Evolutionary conservation across 2,797 vertebrate genomes (phyloP).

Genomic region (Coendou prehensilis): DNA sequence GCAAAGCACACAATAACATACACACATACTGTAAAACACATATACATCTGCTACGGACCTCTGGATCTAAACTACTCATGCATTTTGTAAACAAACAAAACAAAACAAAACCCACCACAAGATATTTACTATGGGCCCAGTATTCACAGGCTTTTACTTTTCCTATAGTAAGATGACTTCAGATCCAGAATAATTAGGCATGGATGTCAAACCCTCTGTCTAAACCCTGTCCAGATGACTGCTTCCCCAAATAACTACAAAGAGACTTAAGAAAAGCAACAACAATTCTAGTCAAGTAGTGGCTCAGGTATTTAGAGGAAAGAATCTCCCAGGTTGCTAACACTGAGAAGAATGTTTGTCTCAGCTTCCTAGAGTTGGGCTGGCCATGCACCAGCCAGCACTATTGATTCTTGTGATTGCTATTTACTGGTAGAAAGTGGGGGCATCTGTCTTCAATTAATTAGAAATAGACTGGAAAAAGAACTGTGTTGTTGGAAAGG

Average conservation of each 20-base stretch:
- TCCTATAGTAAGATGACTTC: neutral
- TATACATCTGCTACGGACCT: neutral
- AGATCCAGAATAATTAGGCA: neutral
- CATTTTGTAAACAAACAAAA: slow-evolving; percentile 24
- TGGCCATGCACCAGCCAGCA: neutral
- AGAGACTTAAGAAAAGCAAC: neutral
- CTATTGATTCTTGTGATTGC: slow-evolving; percentile 43
- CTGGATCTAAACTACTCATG: neutral
- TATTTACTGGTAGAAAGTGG: slow-evolving; percentile 42
- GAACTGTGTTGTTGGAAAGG: slow-evolving; percentile 16
- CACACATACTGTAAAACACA: neutral
- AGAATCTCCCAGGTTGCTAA: neutral
- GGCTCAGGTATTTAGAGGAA: neutral
- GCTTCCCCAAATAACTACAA: neutral
- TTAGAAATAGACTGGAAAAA: slow-evolving; percentile 60
- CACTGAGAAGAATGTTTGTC: neutral
- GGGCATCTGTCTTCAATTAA: slow-evolving; percentile 46
- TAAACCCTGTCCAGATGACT: neutral
- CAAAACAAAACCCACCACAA: neutral
- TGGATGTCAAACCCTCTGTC: neutral
- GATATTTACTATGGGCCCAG: neutral
- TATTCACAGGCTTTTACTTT: neutral
- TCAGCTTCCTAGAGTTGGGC: neutral
- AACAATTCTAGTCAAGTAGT: neutral
- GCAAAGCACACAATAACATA: neutral